Evolutionary conservation across 2,888 invertebrate species (phyloP).

Genomic region (Tanypteryx hageni): DNA sequence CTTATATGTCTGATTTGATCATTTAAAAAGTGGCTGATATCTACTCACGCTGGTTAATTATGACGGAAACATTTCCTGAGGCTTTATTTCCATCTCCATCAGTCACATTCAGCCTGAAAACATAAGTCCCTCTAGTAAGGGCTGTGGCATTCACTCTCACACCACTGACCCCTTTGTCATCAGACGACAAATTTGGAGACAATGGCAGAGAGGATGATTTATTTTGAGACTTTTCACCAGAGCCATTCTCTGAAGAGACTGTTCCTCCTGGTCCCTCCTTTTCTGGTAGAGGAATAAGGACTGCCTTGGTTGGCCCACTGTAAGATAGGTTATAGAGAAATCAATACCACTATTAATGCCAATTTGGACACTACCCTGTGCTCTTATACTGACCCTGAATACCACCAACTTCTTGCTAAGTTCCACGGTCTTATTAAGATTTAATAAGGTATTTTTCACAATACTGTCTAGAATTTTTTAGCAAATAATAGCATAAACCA

Average conservation of each 20-base stretch:
- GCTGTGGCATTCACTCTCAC: conserved; percentile 84
- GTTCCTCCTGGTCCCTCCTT: not conserved
- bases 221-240: conserved; percentile 55
- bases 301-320: conserved; percentile 78
- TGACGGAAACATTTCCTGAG: conserved; percentile 83
- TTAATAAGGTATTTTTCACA: too few relatives aligned
- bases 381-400: too few relatives aligned
- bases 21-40: not conserved
- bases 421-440: too few relatives aligned
- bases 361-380: too few relatives aligned
- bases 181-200: not conserved
- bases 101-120: conserved; percentile 87
- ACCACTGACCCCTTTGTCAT: conserved; percentile 6
- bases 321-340: conserved; percentile 67
- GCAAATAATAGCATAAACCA: too few relatives aligned
- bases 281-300: conserved; percentile 80
- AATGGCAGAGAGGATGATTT: conserved; percentile 47
- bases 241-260: not conserved
- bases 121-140: conserved; percentile 90
- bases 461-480: too few relatives aligned
- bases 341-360: too few relatives aligned
- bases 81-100: conserved; percentile 92
- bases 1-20: too few relatives aligned
- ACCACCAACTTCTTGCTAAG: too few relatives aligned
- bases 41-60: conserved; percentile 89